Conservation (phyloP, 1,140 invertebrate genomes). For the Brachionus calyciflorus region DNA sequence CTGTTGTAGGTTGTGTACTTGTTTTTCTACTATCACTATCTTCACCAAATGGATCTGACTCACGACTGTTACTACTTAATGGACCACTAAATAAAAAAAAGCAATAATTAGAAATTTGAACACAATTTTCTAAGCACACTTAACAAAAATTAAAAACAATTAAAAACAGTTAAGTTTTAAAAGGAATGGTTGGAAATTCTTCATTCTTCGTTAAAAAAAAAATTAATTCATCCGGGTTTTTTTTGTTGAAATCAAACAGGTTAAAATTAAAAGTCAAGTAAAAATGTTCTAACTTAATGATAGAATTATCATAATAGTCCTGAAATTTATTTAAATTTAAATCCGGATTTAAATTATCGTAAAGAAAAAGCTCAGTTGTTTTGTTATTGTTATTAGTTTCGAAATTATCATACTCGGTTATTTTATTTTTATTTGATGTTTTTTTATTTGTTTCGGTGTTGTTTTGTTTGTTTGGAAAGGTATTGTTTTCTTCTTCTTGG, state of each 20-base stretch:
- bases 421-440: not conserved
- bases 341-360: slow-evolving; percentile 7
- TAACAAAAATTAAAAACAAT: not conserved
- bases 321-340: not conserved
- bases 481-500: not conserved
- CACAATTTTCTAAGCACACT: not conserved
- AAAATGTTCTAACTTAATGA: not conserved
- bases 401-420: slow-evolving; percentile 11
- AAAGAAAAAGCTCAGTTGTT: not conserved
- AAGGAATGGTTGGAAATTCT: not conserved
- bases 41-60: slow-evolving; percentile 13
- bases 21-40: not conserved
- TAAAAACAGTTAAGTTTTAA: not conserved
- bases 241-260: no score
- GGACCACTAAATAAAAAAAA: not conserved
- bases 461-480: no score
- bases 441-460: no score
- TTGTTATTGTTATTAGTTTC: no score
- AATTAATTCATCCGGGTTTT: no score
- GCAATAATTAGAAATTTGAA: not conserved
- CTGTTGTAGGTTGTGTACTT: not conserved
- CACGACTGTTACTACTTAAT: not conserved
- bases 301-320: not conserved
- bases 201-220: no score
- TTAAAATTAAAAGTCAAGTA: no score